A percentile compares a stretch with the other conserved stretches of the same genome.
Evolutionary conservation across 2,113 vertebrate species (phyloP).

Genomic region (Pionites leucogaster): DNA sequence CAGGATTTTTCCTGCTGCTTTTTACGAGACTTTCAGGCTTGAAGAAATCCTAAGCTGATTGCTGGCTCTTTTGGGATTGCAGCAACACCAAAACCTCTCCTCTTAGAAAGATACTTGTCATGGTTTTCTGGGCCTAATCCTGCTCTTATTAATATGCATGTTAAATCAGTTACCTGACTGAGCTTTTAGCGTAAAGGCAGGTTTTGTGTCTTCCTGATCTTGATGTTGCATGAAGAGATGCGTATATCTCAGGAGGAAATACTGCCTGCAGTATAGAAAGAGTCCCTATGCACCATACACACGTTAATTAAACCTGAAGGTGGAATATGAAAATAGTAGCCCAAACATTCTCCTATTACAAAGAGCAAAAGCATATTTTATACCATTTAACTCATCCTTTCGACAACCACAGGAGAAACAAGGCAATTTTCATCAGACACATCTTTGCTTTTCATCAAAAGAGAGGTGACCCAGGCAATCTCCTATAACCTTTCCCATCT

Average conservation of each 20-base stretch:
- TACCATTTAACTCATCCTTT: neutral
- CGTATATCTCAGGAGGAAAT: neutral
- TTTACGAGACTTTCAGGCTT: slow-evolving; percentile 10
- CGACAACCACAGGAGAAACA: neutral
- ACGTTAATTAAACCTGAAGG: neutral
- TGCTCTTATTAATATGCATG: neutral
- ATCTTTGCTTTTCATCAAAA: slow-evolving; percentile 24
- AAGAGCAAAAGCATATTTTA: neutral
- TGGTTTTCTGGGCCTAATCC: neutral
- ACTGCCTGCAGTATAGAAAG: neutral
- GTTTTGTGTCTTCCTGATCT: neutral
- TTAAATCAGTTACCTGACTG: neutral
- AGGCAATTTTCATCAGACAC: slow-evolving; percentile 22
- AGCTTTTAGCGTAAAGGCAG: neutral
- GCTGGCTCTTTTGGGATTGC: slow-evolving; percentile 2
- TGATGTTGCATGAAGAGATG: neutral
- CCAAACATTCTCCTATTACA: neutral
- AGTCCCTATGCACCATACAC: neutral
- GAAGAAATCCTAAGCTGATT: slow-evolving; percentile 6
- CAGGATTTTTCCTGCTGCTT: slow-evolving; percentile 33
- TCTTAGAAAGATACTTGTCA: neutral
- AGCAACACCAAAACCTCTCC: neutral
- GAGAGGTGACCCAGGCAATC: neutral
- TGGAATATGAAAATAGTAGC: neutral
- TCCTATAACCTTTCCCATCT: neutral